phyloP scores from a whole-genome alignment of 2,797 vertebrate species.

The Anguilla anguilla region DNA sequence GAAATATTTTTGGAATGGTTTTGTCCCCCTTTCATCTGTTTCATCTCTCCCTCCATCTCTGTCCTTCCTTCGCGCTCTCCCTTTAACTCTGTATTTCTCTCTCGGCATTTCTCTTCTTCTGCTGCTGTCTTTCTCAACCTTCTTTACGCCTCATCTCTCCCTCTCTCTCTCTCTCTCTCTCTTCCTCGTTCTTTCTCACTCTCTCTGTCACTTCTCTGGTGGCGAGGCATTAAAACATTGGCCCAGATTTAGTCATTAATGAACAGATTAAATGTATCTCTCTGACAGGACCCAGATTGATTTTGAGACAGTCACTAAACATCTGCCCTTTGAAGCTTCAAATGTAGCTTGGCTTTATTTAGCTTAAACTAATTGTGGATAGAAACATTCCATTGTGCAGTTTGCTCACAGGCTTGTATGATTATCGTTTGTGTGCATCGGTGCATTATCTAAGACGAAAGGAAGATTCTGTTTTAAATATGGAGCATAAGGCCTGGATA shows the following conservation, averaged over 20 bases:
- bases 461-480: not conserved
- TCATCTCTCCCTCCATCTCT: constrained; percentile 12
- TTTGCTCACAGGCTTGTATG: not conserved
- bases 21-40: constrained; percentile 1
- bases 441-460: not conserved
- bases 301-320: not conserved
- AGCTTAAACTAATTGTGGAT: not conserved
- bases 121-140: not conserved
- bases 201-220: not conserved
- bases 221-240: not conserved
- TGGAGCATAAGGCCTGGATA: not conserved
- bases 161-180: not conserved
- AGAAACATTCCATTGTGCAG: not conserved
- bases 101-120: constrained; percentile 20
- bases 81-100: constrained; percentile 19
- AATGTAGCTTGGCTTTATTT: not conserved
- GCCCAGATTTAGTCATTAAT: not conserved
- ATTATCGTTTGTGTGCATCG: not conserved
- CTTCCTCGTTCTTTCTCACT: not conserved
- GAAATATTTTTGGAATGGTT: constrained; percentile 24
- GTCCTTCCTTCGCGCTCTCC: not conserved
- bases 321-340: not conserved
- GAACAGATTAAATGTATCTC: not conserved
- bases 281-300: not conserved
- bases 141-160: not conserved